A percentile compares a stretch with the other conserved stretches of the same genome.
Evolutionary conservation across 2,113 vertebrate genomes (phyloP).

Genomic region (Heterocephalus glaber): DNA sequence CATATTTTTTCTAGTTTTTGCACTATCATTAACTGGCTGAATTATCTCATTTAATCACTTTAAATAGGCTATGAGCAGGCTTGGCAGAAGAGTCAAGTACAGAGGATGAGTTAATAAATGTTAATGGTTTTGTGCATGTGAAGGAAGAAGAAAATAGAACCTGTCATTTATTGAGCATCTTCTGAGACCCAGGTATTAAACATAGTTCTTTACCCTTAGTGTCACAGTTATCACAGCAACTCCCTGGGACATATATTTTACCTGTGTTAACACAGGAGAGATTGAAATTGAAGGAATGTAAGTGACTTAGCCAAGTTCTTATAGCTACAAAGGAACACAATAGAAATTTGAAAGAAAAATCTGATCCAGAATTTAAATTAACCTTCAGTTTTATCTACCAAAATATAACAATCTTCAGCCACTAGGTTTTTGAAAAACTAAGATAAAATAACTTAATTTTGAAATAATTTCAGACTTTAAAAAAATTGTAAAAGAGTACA

Average conservation of each 20-base stretch:
- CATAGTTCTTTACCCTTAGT: background rate
- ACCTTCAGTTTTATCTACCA: background rate
- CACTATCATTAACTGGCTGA: background rate
- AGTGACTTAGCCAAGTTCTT: background rate
- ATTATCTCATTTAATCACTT: conserved; percentile 41
- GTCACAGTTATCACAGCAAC: background rate
- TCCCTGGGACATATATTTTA: background rate
- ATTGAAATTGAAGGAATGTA: background rate
- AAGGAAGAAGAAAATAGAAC: background rate
- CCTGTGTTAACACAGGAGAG: background rate
- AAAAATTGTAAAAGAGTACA: background rate
- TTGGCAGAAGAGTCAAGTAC: background rate
- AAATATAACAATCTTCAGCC: background rate
- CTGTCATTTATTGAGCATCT: background rate
- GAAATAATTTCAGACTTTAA: background rate
- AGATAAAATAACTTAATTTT: background rate
- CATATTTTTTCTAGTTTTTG: background rate
- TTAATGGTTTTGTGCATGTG: background rate
- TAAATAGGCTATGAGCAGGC: background rate
- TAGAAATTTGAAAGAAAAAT: conserved; percentile 20
- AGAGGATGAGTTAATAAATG: background rate
- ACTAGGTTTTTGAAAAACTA: background rate
- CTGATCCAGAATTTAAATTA: conserved; percentile 1
- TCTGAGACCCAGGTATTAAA: background rate
- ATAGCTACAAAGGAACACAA: background rate